phyloP scores from a whole-genome alignment of 2,888 invertebrate species.

The Chrysolina haemoptera region DNA sequence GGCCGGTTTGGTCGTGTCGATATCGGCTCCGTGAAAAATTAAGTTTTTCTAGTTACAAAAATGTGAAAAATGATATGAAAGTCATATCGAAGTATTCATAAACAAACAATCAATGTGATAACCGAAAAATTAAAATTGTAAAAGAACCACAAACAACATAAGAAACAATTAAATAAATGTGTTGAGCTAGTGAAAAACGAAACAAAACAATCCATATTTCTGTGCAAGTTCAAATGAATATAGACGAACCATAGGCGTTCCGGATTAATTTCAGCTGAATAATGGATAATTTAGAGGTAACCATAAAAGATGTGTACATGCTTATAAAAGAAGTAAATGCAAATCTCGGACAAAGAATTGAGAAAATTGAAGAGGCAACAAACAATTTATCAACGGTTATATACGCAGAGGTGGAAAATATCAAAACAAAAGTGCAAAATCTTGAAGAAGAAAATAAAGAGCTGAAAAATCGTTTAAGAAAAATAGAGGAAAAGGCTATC shows the following conservation, averaged over 20 bases:
- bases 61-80: too few relatives aligned
- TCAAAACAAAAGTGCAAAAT: slow-evolving; percentile 6
- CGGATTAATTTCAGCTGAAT: background rate
- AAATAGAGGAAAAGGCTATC: slow-evolving; percentile 10
- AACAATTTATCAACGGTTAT: slow-evolving; percentile 20
- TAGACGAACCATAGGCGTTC: background rate
- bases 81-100: too few relatives aligned
- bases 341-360: background rate
- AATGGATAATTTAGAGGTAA: background rate
- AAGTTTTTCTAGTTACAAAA: too few relatives aligned
- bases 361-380: too few relatives aligned
- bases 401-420: slow-evolving; percentile 7
- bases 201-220: background rate
- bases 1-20: too few relatives aligned
- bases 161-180: too few relatives aligned
- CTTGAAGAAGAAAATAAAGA: slow-evolving; percentile 22
- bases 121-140: too few relatives aligned
- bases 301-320: background rate
- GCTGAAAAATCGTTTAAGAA: background rate
- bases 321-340: background rate
- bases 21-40: too few relatives aligned
- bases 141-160: too few relatives aligned
- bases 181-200: too few relatives aligned
- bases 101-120: too few relatives aligned
- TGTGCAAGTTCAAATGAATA: background rate